phyloP scores from a whole-genome alignment of 2,888 invertebrate genomes.

The Catocala fraxini region DNA sequence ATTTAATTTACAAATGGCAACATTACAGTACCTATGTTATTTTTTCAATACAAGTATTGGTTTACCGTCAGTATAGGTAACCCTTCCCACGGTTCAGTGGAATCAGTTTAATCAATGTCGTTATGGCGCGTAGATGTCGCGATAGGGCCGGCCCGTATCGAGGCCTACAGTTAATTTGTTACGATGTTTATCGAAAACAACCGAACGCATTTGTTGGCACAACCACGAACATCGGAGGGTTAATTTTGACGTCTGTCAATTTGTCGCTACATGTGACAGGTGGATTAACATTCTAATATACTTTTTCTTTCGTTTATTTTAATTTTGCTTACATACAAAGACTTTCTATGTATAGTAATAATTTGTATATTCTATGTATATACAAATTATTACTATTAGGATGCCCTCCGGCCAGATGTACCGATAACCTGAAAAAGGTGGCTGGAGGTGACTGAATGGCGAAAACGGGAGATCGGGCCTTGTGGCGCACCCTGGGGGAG shows the following conservation, averaged over 20 bases:
- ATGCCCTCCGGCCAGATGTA: too few relatives aligned
- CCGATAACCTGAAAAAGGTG: too few relatives aligned
- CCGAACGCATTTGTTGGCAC: conserved; percentile 67
- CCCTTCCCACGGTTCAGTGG: conserved; percentile 54
- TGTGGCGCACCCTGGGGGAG: too few relatives aligned
- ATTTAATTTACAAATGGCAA: too few relatives aligned
- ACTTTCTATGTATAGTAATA: too few relatives aligned
- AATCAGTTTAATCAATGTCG: conserved; percentile 76
- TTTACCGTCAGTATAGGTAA: conserved; percentile 31
- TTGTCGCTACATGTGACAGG: conserved; percentile 54
- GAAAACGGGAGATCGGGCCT: too few relatives aligned
- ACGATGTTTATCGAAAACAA: conserved; percentile 67
- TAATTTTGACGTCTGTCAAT: conserved; percentile 69
- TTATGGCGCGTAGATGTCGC: conserved; percentile 68
- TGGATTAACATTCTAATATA: conserved; percentile 33
- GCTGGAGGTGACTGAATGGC: too few relatives aligned
- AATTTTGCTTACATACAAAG: neutral
- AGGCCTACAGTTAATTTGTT: conserved; percentile 75
- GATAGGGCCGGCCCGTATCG: conserved; percentile 62
- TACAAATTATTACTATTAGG: too few relatives aligned
- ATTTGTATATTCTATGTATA: too few relatives aligned
- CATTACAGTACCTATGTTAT: too few relatives aligned
- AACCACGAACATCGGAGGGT: conserved; percentile 58
- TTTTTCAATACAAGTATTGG: too few relatives aligned
- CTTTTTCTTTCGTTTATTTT: conserved; percentile 21